These are phyloP conservation scores for Myzus persicae DNA, from an alignment of 1,140 invertebrate species.

Conservation along the genomic window DNA sequence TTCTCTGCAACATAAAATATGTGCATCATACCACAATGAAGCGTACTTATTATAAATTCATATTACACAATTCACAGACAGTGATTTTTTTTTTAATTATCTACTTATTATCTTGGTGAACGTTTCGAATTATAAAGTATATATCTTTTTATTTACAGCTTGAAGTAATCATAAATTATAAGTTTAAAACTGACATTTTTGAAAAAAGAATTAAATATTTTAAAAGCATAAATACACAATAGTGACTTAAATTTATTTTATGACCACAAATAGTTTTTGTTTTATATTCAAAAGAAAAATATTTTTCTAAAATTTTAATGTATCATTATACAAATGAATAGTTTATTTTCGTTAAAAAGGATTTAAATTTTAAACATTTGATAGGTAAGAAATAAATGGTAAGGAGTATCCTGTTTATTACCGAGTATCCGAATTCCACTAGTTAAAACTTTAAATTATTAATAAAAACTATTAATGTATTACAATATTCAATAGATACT, in stretches of 20 bases:
- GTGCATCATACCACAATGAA: background rate
- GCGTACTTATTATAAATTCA: background rate
- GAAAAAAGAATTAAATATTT: background rate
- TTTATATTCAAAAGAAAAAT: background rate
- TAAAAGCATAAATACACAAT: background rate
- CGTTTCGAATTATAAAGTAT: background rate
- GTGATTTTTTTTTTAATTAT: background rate
- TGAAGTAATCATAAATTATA: background rate
- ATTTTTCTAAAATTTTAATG: background rate
- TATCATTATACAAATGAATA: background rate
- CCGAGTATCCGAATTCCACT: background rate
- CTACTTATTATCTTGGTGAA: background rate
- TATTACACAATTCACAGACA: background rate
- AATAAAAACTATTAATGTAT: no score
- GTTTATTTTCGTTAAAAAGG: background rate
- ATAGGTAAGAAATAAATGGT: background rate
- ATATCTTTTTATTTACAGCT: background rate
- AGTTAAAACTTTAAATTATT: background rate
- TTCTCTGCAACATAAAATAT: background rate
- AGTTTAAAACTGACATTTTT: no score
- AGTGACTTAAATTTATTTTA: background rate
- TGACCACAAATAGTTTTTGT: background rate
- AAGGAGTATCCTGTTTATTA: background rate
- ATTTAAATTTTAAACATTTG: background rate
- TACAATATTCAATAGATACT: no score